Percentiles rank a stretch among this genome's conserved stretches.
Evolutionary conservation across 1,140 invertebrate species (phyloP).

Genomic region (Acromyrmex heyeri): DNA sequence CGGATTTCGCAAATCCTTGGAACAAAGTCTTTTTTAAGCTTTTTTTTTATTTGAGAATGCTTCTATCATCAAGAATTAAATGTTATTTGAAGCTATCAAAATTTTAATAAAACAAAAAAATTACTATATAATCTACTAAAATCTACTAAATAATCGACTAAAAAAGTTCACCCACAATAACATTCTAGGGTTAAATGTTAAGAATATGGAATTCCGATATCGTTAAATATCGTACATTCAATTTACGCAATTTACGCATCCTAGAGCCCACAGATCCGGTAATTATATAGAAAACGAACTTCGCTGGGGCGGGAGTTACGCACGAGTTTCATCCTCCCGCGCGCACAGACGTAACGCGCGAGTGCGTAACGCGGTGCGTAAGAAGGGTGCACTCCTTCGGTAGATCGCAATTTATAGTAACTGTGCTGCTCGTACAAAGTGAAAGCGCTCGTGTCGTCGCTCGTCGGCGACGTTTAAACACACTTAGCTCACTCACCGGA

Average conservation of each 20-base stretch:
- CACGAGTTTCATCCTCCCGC: constrained; percentile 21
- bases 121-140: too few species aligned
- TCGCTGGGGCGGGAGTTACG: constrained; percentile 35
- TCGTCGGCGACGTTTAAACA: constrained; percentile 75
- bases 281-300: constrained; percentile 21
- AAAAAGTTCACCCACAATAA: too few species aligned
- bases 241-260: background rate
- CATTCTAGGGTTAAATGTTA: too few species aligned
- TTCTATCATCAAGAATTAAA: too few species aligned
- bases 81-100: too few species aligned
- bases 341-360: constrained; percentile 23
- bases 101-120: too few species aligned
- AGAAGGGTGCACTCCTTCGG: constrained; percentile 49
- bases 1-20: too few species aligned
- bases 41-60: too few species aligned
- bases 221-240: too few species aligned
- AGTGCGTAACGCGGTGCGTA: constrained; percentile 61
- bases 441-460: constrained; percentile 77
- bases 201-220: too few species aligned
- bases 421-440: constrained; percentile 69
- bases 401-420: constrained; percentile 20
- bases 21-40: too few species aligned
- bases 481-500: constrained; percentile 82
- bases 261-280: background rate
- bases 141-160: too few species aligned